These are phyloP conservation scores for Cacoxenus indagator DNA, from an alignment of 2,888 invertebrate genomes.

Conservation along the genomic window DNA sequence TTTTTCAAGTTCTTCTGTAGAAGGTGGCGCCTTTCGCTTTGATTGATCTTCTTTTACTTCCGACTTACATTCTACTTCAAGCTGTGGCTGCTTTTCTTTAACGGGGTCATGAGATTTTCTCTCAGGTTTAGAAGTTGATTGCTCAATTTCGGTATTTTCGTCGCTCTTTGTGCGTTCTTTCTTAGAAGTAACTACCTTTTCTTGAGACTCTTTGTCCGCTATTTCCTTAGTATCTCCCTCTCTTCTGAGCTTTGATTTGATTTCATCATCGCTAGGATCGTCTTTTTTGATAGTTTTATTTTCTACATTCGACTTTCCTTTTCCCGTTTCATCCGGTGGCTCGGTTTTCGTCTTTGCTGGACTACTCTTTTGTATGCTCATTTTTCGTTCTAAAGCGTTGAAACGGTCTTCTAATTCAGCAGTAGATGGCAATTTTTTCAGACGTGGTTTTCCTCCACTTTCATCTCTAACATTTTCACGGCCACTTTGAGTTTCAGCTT, in stretches of 20 bases:
- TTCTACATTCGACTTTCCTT: not conserved
- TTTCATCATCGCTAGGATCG: not conserved
- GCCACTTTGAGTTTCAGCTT: slow-evolving; percentile 24
- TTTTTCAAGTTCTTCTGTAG: slow-evolving; percentile 63
- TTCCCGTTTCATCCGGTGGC: slow-evolving; percentile 52
- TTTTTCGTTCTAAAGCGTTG: slow-evolving; percentile 55
- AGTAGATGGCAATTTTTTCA: slow-evolving; percentile 56
- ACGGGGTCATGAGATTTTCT: not conserved
- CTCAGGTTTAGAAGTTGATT: not conserved
- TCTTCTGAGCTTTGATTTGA: slow-evolving; percentile 17
- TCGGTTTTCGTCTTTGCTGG: slow-evolving; percentile 53
- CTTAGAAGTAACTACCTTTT: not conserved
- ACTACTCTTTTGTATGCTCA: slow-evolving; percentile 47
- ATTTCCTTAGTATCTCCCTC: not conserved
- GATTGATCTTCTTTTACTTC: slow-evolving; percentile 5
- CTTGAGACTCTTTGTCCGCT: not conserved
- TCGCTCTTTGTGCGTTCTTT: not conserved
- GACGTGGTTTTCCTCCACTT: slow-evolving; percentile 31
- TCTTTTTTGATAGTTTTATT: not conserved
- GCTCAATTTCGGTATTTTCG: not conserved
- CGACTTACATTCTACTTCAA: not conserved
- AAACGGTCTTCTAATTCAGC: slow-evolving; percentile 62
- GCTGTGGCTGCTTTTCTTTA: not conserved
- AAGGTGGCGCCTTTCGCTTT: slow-evolving; percentile 49
- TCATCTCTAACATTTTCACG: slow-evolving; percentile 20